These are phyloP conservation scores for Lagopus muta DNA, from an alignment of 2,113 vertebrate species.

Conservation along the genomic window DNA sequence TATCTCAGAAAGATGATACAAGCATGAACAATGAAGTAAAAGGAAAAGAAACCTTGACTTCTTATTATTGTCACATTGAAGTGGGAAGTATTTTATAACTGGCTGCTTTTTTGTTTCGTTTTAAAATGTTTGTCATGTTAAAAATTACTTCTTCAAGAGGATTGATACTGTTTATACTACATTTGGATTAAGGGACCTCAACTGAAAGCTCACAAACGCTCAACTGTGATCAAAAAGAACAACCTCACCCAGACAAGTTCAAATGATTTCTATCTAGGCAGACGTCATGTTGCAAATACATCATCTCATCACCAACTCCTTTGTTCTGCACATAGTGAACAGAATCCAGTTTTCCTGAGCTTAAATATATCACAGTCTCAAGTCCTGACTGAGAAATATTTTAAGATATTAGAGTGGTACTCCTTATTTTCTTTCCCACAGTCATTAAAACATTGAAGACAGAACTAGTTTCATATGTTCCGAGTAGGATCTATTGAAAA, in stretches of 20 bases:
- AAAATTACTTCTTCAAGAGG: background rate
- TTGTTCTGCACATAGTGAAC: background rate
- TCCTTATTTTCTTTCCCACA: background rate
- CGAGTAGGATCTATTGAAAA: background rate
- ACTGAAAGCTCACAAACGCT: background rate
- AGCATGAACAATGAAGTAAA: background rate
- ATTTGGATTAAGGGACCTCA: background rate
- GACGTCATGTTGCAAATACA: background rate
- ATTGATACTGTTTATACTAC: background rate
- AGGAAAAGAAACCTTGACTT: background rate
- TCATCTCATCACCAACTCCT: background rate
- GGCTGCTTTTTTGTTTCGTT: background rate
- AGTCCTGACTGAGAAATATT: background rate
- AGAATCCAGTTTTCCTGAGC: background rate
- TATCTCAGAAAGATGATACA: background rate
- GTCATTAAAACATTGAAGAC: background rate
- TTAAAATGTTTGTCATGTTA: background rate
- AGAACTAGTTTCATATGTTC: background rate
- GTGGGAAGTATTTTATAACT: background rate
- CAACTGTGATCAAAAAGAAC: background rate
- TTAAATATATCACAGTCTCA: background rate
- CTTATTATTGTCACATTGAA: background rate
- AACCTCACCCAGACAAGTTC: background rate
- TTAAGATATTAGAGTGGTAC: background rate
- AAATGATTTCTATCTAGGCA: background rate